These are phyloP conservation scores for Saxidomus purpurata DNA, from an alignment of 1,140 invertebrate species.

Conservation along the genomic window DNA sequence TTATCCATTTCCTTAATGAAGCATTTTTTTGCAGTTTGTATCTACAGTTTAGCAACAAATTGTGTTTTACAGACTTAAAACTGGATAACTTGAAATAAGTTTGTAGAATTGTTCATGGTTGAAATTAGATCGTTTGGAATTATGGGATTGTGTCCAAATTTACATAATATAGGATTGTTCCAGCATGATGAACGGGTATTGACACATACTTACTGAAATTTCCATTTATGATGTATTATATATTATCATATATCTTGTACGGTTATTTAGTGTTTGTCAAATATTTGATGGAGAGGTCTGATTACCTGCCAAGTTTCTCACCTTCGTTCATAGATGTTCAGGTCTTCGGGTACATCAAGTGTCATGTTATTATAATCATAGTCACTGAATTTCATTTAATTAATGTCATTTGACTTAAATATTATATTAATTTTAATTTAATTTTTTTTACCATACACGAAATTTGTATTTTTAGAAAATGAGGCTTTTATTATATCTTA, in stretches of 20 bases:
- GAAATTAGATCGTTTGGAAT: not conserved
- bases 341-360: not conserved
- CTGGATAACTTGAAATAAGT: not conserved
- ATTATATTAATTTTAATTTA: too few relatives aligned
- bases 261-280: not conserved
- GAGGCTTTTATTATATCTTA: too few relatives aligned
- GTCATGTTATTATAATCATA: not conserved
- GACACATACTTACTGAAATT: not conserved
- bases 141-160: constrained; percentile 33
- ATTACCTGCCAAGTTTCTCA: not conserved
- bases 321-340: not conserved
- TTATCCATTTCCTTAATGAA: not conserved
- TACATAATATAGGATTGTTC: constrained; percentile 28
- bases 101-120: not conserved
- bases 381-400: not conserved
- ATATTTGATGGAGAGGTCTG: not conserved
- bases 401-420: too few relatives aligned
- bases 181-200: not conserved
- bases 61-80: not conserved
- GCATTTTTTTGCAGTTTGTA: not conserved
- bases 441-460: too few relatives aligned
- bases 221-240: not conserved
- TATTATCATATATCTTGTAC: constrained; percentile 8
- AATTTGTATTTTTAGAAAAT: too few relatives aligned
- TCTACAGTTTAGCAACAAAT: not conserved